These are phyloP conservation scores for Cybosia mesomella DNA, from an alignment of 2,888 invertebrate genomes.

Conservation along the genomic window DNA sequence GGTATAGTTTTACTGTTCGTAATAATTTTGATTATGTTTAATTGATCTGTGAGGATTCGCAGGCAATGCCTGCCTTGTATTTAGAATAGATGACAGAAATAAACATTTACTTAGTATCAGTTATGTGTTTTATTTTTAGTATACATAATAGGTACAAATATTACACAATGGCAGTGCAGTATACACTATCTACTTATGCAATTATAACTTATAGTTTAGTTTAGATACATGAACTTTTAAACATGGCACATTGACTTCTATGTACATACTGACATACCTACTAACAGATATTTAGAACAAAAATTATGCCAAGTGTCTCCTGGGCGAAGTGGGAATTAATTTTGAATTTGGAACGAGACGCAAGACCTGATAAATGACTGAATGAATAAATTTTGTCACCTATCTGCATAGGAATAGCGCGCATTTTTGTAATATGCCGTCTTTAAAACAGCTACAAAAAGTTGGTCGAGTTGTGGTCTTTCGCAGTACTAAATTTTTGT, in stretches of 20 bases:
- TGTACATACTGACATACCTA: too few species aligned
- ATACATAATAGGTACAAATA: constrained; percentile 5
- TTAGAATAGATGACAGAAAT: constrained; percentile 81
- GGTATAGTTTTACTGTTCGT: constrained; percentile 44
- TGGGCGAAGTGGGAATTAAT: too few species aligned
- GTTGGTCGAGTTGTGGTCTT: too few species aligned
- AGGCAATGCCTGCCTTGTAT: constrained; percentile 71
- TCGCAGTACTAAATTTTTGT: too few species aligned
- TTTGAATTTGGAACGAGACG: too few species aligned
- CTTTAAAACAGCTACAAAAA: too few species aligned
- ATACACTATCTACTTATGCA: constrained; percentile 6
- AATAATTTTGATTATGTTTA: constrained; percentile 56
- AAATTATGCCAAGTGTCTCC: too few species aligned
- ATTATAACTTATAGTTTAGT: not conserved
- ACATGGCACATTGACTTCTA: not conserved
- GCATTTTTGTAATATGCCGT: too few species aligned
- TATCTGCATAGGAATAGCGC: too few species aligned
- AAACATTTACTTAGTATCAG: constrained; percentile 83
- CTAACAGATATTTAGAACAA: too few species aligned
- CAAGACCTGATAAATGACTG: too few species aligned
- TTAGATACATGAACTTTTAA: not conserved
- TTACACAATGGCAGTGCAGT: constrained; percentile 9
- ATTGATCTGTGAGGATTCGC: constrained; percentile 73
- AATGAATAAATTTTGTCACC: too few species aligned
- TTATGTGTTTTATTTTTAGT: constrained; percentile 57